Evolutionary conservation across 1,140 invertebrate genomes (phyloP).

Genomic region (Achroia grisella): DNA sequence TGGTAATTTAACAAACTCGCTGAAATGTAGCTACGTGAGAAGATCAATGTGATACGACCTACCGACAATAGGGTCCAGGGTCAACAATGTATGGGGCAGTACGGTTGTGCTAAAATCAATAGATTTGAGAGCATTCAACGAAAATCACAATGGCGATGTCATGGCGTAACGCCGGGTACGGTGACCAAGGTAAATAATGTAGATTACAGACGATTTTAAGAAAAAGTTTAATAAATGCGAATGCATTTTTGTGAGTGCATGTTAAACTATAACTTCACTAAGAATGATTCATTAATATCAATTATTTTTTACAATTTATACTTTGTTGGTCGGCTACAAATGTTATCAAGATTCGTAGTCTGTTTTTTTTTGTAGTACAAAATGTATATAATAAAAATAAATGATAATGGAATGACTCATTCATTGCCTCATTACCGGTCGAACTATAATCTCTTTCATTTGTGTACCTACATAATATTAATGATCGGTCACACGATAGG

Average conservation of each 20-base stretch:
- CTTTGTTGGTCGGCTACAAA: too few species aligned
- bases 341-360: too few species aligned
- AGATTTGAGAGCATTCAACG: conserved; percentile 16
- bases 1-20: too few species aligned
- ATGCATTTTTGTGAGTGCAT: too few species aligned
- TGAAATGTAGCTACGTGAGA: background rate
- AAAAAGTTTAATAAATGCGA: too few species aligned
- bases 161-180: conserved; percentile 24
- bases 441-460: background rate
- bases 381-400: background rate
- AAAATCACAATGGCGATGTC: conserved; percentile 20
- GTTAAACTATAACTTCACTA: too few species aligned
- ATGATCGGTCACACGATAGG: background rate
- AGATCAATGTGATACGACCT: background rate
- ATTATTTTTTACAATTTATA: too few species aligned
- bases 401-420: background rate
- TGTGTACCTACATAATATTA: background rate
- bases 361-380: too few species aligned
- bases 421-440: too few species aligned
- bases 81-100: background rate
- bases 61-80: background rate
- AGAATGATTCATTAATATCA: too few species aligned
- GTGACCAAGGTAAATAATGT: conserved; percentile 34
- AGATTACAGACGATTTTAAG: too few species aligned
- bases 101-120: conserved; percentile 34